These are phyloP conservation scores for Habropoda laboriosa DNA, from an alignment of 1,140 invertebrate species.

Conservation along the genomic window DNA sequence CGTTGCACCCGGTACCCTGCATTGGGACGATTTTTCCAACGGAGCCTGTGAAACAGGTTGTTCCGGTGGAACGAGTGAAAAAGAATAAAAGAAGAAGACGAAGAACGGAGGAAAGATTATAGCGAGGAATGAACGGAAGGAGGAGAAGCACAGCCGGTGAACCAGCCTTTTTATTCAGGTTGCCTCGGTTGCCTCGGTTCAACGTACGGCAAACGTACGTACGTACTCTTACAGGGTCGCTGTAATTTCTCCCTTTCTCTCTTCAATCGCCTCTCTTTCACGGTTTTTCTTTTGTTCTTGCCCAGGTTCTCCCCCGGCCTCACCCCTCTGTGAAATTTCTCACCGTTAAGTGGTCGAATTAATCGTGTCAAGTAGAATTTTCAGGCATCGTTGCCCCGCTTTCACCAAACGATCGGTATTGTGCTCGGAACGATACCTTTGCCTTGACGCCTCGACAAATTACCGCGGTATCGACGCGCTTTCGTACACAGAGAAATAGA, in stretches of 20 bases:
- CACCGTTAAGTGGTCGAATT: slow-evolving; percentile 17
- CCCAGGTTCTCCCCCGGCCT: background rate
- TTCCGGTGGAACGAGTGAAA: slow-evolving; percentile 48
- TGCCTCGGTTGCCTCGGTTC: slow-evolving; percentile 49
- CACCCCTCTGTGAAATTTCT: background rate
- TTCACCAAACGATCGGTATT: slow-evolving; percentile 21
- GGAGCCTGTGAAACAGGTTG: slow-evolving; percentile 65
- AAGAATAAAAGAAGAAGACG: slow-evolving; percentile 49
- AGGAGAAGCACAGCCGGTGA: slow-evolving; percentile 15
- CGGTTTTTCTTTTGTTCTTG: background rate
- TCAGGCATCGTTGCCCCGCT: background rate
- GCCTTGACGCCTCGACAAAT: background rate
- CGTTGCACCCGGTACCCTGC: slow-evolving; percentile 42
- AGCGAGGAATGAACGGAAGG: slow-evolving; percentile 43
- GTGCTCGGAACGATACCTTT: slow-evolving; percentile 5
- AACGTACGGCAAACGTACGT: slow-evolving; percentile 53
- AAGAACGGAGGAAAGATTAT: slow-evolving; percentile 33
- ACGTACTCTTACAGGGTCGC: background rate
- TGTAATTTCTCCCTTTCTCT: background rate
- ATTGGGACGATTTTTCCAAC: slow-evolving; percentile 62
- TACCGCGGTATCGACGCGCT: background rate
- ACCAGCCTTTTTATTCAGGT: slow-evolving; percentile 56
- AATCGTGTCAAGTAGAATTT: slow-evolving; percentile 21
- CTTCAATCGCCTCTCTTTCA: too few relatives aligned
- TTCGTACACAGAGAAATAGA: too few relatives aligned